Base-by-base conservation (phyloP, 1,140 invertebrate genomes). In the Trachymyrmex cornetzi region DNA sequence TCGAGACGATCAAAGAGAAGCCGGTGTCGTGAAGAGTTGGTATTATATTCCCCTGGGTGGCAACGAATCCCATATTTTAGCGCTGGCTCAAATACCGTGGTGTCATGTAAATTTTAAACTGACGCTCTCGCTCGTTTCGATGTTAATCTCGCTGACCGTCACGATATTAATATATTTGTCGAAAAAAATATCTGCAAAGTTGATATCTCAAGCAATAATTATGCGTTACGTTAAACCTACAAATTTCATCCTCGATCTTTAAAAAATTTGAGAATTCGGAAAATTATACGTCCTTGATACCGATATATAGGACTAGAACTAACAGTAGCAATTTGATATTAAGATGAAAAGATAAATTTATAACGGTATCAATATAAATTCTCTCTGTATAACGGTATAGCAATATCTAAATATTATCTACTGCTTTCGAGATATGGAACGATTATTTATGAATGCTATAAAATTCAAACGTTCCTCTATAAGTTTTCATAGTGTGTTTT, bases 1-100 rank as follows among this genome's bases (percentile, higher is more conserved):
- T 79, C 4, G 84, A 77, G 72, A 79, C 75, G 74, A 80, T 77
- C 84, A 85, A 79, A 85, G 84, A 1, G 59, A 80, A 79, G 48
- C 75, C 63, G 75, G 44, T 84, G 19, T 82, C 38, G 55, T 74
- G 69, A 50, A 27, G 80, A n/a, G n/a, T 77, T n/a, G 44, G 57
- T 75, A 75, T 84, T 84, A 84, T 84, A 44, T 84, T 84, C 69
- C 69, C 11, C 80, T 5, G 38, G 38, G 44, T 44, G 48, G 22
- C 9, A 55, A 50, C 38, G 69, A 61, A 57, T 81, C 24, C 59
- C 38, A 74, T 74, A 82, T 82, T 74, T 81, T 64, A 80, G 30
- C 19, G 50, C 11, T 81, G 14, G 77, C 50, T 81, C 50, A 53
- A 81, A 81, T 72, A 71, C 53, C 69, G 55, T 48, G 38, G 55